Conservation (phyloP, 2,797 vertebrate species). For the Cynopterus sphinx region DNA sequence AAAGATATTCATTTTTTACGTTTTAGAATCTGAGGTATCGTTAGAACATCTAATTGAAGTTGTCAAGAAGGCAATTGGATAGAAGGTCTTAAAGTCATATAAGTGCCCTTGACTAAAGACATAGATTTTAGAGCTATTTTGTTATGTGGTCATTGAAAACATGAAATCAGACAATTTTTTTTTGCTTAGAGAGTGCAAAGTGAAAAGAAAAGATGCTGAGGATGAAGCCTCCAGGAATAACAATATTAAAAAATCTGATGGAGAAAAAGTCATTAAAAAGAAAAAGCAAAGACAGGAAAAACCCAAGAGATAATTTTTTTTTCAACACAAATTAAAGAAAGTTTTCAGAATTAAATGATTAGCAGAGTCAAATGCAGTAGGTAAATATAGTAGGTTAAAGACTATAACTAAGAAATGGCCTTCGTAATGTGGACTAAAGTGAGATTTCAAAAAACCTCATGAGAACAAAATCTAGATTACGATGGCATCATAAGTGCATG, state of each 20-base stretch:
- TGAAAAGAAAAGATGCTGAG: background rate
- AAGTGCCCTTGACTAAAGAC: background rate
- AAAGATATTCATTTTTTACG: background rate
- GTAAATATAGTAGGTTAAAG: background rate
- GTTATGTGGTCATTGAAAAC: background rate
- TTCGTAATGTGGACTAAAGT: background rate
- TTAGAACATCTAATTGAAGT: background rate
- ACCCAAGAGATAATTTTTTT: background rate
- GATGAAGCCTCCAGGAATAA: background rate
- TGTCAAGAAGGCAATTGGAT: background rate
- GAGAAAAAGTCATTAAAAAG: background rate
- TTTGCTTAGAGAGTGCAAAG: background rate
- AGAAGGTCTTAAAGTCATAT: background rate
- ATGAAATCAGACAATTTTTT: background rate
- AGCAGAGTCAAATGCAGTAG: background rate
- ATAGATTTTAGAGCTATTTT: background rate
- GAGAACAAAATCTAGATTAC: background rate
- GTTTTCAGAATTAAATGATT: background rate
- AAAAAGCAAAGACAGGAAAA: background rate
- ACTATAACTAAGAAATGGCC: background rate
- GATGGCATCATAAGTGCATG: background rate
- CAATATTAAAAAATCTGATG: background rate
- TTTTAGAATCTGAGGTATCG: background rate
- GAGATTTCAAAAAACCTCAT: background rate
- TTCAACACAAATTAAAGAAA: background rate